A percentile compares a stretch with the other conserved stretches of the same genome.
These are phyloP conservation scores for Chymomyza costata DNA, from an alignment of 1,140 invertebrate species.

Conservation along the genomic window DNA sequence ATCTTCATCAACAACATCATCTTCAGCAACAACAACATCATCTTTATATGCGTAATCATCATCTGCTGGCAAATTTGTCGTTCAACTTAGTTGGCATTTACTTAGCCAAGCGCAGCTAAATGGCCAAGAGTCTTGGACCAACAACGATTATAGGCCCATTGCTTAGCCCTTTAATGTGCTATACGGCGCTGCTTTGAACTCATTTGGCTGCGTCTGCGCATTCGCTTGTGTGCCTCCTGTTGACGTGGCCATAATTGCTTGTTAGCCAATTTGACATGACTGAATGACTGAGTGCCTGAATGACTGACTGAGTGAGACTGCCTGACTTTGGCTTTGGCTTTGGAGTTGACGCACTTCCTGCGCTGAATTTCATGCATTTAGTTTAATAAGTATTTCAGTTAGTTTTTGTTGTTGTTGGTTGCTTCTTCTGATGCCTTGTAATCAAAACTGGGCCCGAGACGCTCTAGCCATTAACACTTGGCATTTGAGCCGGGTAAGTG, in stretches of 20 bases:
- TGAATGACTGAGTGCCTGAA: slow-evolving; percentile 4
- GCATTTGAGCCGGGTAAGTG: too few relatives aligned
- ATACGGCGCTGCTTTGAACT: slow-evolving; percentile 14
- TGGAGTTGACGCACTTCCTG: slow-evolving; percentile 8
- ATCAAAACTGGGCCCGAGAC: too few relatives aligned
- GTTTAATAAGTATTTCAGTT: slow-evolving; percentile 22
- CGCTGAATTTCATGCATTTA: slow-evolving; percentile 5
- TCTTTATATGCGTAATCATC: too few relatives aligned
- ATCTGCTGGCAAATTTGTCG: slow-evolving; percentile 11
- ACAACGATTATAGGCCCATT: too few relatives aligned
- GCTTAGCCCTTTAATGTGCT: slow-evolving; percentile 10
- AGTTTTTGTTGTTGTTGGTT: slow-evolving; percentile 23
- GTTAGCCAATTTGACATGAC: slow-evolving; percentile 35
- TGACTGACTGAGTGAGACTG: slow-evolving; percentile 7
- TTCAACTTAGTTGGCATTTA: neutral
- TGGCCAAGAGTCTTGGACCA: too few relatives aligned
- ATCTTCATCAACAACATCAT: neutral
- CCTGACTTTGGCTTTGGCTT: slow-evolving; percentile 8
- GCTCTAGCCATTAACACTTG: too few relatives aligned
- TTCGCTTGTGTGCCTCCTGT: slow-evolving; percentile 5
- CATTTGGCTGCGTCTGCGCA: too few relatives aligned
- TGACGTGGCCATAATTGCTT: slow-evolving; percentile 32
- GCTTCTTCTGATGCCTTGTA: too few relatives aligned
- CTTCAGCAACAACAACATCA: slow-evolving; percentile 4
- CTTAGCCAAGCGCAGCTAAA: slow-evolving; percentile 7